These are phyloP conservation scores for Rhineura floridana DNA, from an alignment of 2,113 vertebrate genomes.

Conservation along the genomic window DNA sequence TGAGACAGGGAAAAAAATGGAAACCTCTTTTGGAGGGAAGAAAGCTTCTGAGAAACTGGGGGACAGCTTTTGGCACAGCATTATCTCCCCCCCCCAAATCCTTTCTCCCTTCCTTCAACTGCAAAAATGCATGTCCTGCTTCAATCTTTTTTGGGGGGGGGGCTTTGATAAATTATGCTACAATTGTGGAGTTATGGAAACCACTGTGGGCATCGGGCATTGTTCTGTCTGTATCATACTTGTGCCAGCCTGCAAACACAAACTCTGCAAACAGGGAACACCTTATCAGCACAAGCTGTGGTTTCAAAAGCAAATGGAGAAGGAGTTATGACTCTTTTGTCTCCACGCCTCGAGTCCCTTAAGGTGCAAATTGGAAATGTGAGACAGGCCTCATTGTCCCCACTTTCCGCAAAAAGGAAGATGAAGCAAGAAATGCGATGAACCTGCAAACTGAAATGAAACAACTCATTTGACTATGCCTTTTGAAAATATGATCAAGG, in stretches of 20 bases:
- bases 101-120: too few relatives aligned
- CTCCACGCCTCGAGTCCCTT: background rate
- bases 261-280: background rate
- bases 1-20: too few relatives aligned
- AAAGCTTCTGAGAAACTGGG: too few relatives aligned
- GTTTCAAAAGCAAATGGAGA: background rate
- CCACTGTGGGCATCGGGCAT: background rate
- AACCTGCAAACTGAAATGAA: background rate
- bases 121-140: background rate
- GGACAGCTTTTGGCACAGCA: too few relatives aligned
- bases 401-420: background rate
- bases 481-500: background rate
- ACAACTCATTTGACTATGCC: background rate
- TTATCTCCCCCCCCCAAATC: too few relatives aligned
- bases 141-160: background rate
- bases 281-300: background rate
- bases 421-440: background rate
- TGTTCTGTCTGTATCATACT: background rate
- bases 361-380: background rate
- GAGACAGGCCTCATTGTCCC: background rate
- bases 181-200: background rate
- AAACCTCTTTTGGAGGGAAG: too few relatives aligned
- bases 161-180: background rate
- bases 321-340: background rate
- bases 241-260: rapidly evolving